phyloP scores from a whole-genome alignment of 2,888 invertebrate genomes.

The Periphyllus acericola region DNA sequence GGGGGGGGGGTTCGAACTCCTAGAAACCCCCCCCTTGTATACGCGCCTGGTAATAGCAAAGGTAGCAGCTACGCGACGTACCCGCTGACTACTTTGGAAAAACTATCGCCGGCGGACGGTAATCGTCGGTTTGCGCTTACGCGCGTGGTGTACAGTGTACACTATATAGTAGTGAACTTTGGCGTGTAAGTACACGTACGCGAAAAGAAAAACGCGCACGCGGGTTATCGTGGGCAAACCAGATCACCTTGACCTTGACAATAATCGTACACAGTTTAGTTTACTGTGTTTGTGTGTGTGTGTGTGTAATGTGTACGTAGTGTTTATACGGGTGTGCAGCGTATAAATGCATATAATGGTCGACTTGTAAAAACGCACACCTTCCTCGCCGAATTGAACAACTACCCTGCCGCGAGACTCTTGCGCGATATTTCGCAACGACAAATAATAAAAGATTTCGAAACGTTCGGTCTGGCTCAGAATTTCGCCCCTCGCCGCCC shows the following conservation, averaged over 20 bases:
- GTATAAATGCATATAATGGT: background rate
- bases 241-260: constrained; percentile 38
- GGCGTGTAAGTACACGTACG: background rate
- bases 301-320: background rate
- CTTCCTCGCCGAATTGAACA: background rate
- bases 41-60: too few species aligned
- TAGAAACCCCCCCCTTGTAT: too few species aligned
- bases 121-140: background rate
- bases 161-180: background rate
- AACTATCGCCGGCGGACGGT: background rate
- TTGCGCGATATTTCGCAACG: background rate
- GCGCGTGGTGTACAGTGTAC: background rate
- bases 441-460: background rate
- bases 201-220: constrained; percentile 3
- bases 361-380: background rate
- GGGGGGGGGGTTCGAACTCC: too few species aligned
- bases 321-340: background rate
- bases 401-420: too few species aligned
- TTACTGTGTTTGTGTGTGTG: background rate
- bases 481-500: too few species aligned
- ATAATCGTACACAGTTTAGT: background rate
- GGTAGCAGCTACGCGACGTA: too few species aligned
- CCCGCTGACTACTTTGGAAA: background rate
- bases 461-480: background rate
- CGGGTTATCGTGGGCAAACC: constrained; percentile 8